Evolutionary conservation across 2,888 invertebrate species (phyloP), one percentile per base, ranked within the genome.

Genomic region (Spodoptera littoralis): DNA sequence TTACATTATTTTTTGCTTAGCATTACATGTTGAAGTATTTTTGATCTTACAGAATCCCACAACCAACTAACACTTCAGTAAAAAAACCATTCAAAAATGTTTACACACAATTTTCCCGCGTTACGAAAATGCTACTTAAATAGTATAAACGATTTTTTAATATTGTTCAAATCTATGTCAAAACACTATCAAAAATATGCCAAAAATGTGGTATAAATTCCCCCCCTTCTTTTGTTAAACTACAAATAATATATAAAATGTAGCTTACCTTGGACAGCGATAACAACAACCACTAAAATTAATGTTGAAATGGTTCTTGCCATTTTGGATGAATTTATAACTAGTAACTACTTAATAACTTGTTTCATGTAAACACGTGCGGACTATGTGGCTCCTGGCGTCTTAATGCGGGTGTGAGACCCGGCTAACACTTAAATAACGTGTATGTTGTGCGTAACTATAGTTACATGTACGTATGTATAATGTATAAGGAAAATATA

Each of bases 231-330:
- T n/a, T n/a, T n/a, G n/a, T n/a, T 52, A 30, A 4, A 3, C 9
- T 49, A 11, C 18, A 61, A 65, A 66, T 11, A 65, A 66, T 11
- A 52, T 50, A 56, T 3, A 62, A 61, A 41, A 60, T 59, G 60
- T 79, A 11, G 76, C 84, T 87, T 81, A 87, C 87, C 87, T 84
- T 86, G 85, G 56, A 71, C 73, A 49, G 69, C 58, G 60, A 77
- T 75, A 65, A 84, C 70, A 60, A 79, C 49, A 60, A 65, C 77
- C 60, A 83, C 74, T 54, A 81, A 13, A 56, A 83, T 66, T 63
- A 84, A 56, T 27, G 58, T 65, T 52, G 80, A 60, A 24, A 72
- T 62, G 65, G 84, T 70, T 82, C 80, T 87, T 48, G 80, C 52
- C 87, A 87, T 87, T 79, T 79, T 70, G 58, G 64, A 58, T 46